Percentiles rank a stretch among this genome's conserved stretches.
phyloP scores from a whole-genome alignment of 1,140 invertebrate genomes.

The Chionoecetes opilio region DNA sequence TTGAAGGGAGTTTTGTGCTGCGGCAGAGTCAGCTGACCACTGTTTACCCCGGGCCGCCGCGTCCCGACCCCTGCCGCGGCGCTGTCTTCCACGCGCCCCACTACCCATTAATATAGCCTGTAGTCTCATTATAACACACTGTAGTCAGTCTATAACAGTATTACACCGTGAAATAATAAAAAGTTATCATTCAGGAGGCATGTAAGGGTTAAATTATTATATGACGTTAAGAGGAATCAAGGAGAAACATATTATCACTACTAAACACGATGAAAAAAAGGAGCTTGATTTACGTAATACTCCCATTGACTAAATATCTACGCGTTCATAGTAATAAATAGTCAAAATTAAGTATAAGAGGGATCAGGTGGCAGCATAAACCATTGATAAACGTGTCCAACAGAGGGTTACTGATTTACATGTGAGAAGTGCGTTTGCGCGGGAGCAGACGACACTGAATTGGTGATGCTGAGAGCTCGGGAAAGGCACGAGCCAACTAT shows the following conservation, averaged over 20 bases:
- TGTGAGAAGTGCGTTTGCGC: constrained; percentile 66
- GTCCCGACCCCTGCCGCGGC: neutral
- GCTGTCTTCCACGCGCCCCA: neutral
- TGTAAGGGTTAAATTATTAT: too few species aligned
- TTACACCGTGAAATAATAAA: too few species aligned
- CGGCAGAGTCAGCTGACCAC: constrained; percentile 65
- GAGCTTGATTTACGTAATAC: too few species aligned
- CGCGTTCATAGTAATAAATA: neutral
- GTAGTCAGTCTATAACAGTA: too few species aligned
- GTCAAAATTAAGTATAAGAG: neutral
- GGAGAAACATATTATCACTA: too few species aligned
- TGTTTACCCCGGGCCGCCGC: constrained; percentile 63
- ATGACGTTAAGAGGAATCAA: too few species aligned
- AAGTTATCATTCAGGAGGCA: too few species aligned
- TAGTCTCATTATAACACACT: too few species aligned
- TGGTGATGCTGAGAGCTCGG: constrained; percentile 65
- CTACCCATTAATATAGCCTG: neutral
- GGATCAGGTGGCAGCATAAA: neutral
- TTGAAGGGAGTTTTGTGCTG: too few species aligned
- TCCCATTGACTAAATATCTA: neutral
- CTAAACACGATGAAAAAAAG: too few species aligned
- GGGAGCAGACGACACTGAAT: constrained; percentile 77
- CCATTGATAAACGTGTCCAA: constrained; percentile 57
- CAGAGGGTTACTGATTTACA: constrained; percentile 62
- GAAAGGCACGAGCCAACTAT: constrained; percentile 61